Conservation (phyloP, 1,140 invertebrate species). For the Dryas iulia region DNA sequence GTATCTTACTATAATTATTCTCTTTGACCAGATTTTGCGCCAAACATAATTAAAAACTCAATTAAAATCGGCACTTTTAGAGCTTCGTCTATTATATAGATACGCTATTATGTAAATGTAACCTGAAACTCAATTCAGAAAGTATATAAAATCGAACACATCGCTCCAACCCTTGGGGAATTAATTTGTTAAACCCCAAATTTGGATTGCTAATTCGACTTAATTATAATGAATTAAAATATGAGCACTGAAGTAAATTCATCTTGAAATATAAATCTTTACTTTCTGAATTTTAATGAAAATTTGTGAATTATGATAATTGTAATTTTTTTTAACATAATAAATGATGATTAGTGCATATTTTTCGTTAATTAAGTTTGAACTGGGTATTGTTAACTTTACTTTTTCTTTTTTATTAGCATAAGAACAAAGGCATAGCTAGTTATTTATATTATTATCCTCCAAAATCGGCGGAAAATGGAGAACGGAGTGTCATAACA, state of each 20-base stretch:
- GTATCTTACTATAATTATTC: background rate
- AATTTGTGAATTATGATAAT: background rate
- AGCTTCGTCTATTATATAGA: background rate
- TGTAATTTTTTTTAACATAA: no score
- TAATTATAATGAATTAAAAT: constrained; percentile 5
- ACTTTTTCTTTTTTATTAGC: no score
- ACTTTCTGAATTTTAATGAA: background rate
- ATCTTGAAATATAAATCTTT: background rate
- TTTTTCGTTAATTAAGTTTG: no score
- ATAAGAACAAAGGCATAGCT: no score
- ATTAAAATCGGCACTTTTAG: background rate
- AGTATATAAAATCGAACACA: constrained; percentile 2
- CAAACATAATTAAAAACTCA: background rate
- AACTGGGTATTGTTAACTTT: no score
- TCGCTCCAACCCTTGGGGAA: background rate
- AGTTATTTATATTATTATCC: no score
- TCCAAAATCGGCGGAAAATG: no score
- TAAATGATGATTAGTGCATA: no score
- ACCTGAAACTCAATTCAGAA: background rate
- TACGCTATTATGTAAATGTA: background rate
- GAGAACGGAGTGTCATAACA: no score
- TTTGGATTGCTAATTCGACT: constrained; percentile 1
- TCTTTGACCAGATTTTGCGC: background rate
- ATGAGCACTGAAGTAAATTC: background rate
- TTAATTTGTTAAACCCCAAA: background rate